These are phyloP conservation scores for Agrochola lychnidis DNA, from an alignment of 2,888 invertebrate species.

Conservation along the genomic window DNA sequence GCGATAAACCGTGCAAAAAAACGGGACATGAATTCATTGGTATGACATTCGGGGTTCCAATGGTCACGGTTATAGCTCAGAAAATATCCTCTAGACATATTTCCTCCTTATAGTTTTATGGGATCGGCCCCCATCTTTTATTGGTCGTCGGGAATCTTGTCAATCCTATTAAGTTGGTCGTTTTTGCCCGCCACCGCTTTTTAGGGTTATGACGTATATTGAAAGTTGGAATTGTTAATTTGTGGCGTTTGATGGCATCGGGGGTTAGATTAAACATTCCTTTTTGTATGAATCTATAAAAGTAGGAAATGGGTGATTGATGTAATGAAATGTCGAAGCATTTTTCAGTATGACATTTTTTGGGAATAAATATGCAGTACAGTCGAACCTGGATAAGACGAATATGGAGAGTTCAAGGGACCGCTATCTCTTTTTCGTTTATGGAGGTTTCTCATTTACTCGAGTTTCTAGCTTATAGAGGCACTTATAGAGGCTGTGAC, in stretches of 20 bases:
- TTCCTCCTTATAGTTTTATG: constrained; percentile 89
- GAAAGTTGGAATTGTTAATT: constrained; percentile 81
- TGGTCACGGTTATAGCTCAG: constrained; percentile 85
- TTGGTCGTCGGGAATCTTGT: constrained; percentile 87
- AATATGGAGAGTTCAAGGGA: no score
- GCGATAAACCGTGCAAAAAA: constrained; percentile 89
- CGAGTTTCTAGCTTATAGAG: no score
- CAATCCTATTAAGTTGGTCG: constrained; percentile 85
- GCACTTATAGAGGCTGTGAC: no score
- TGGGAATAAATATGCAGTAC: no score
- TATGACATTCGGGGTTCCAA: constrained; percentile 88
- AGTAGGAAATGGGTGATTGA: constrained; percentile 28
- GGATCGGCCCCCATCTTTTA: constrained; percentile 87
- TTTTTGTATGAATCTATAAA: constrained; percentile 55
- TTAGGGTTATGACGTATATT: constrained; percentile 78
- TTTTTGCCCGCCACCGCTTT: constrained; percentile 74
- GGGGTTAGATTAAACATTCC: constrained; percentile 63
- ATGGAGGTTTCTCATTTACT: no score
- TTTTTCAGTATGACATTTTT: background rate
- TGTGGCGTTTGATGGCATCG: constrained; percentile 72
- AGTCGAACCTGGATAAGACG: no score
- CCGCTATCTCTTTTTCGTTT: no score
- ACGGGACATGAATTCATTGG: constrained; percentile 89
- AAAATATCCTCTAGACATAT: constrained; percentile 81
- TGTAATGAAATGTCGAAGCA: constrained; percentile 8